These are phyloP conservation scores for Herminia tarsipennalis DNA, from an alignment of 2,888 invertebrate genomes.

Conservation along the genomic window DNA sequence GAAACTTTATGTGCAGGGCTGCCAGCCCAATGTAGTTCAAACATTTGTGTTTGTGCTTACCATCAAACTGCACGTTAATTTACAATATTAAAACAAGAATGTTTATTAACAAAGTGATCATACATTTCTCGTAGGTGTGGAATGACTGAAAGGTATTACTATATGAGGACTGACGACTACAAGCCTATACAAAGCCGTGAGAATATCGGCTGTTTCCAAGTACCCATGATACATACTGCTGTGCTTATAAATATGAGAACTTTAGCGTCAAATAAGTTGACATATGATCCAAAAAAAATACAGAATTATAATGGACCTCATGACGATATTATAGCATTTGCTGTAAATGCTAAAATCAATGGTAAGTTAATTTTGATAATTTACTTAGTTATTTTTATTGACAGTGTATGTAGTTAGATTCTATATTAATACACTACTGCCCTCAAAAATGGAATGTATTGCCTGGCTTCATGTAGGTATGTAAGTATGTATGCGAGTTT, in stretches of 20 bases:
- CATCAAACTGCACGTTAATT: too few species aligned
- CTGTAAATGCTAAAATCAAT: constrained; percentile 90
- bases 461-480: too few species aligned
- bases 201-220: constrained; percentile 90
- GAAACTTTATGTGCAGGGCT: too few species aligned
- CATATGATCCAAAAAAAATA: constrained; percentile 89
- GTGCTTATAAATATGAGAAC: constrained; percentile 91
- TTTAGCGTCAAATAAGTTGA: constrained; percentile 86
- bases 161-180: constrained; percentile 93
- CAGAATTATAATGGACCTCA: constrained; percentile 89
- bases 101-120: neutral
- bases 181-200: constrained; percentile 90
- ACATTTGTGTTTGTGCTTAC: too few species aligned
- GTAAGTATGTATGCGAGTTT: too few species aligned
- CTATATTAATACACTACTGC: too few species aligned
- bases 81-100: neutral
- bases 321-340: constrained; percentile 98
- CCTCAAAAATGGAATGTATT: too few species aligned
- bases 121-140: constrained; percentile 85
- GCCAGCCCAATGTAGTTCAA: too few species aligned
- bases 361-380: constrained; percentile 58
- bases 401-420: too few species aligned
- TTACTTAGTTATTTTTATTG: neutral
- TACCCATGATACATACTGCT: constrained; percentile 97
- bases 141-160: constrained; percentile 94